Conservation (phyloP, 2,797 vertebrate genomes). For the Poeciliopsis gracilis region DNA sequence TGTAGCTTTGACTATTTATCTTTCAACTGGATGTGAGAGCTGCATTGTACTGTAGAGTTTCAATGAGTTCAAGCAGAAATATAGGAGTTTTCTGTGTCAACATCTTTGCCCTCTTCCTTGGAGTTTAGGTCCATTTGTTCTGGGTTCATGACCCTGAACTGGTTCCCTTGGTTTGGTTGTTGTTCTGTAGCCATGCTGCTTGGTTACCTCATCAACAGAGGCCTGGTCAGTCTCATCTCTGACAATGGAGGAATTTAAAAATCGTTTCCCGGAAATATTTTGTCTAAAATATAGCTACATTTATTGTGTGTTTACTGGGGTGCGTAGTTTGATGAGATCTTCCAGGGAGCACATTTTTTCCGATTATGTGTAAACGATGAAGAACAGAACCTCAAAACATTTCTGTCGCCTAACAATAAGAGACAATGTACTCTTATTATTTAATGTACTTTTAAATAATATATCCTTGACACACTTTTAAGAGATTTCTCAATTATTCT, state of each 20-base stretch:
- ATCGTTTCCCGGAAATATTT: slow-evolving; percentile 41
- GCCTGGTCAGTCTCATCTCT: slow-evolving; percentile 54
- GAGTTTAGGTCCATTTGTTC: slow-evolving; percentile 33
- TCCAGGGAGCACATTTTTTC: not conserved
- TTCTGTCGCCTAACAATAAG: not conserved
- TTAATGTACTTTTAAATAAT: too few relatives aligned
- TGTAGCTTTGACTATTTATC: not conserved
- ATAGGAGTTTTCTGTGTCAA: slow-evolving; percentile 39
- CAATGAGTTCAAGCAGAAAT: slow-evolving; percentile 22
- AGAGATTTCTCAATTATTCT: not conserved
- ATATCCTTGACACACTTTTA: not conserved
- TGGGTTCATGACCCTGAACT: slow-evolving; percentile 43
- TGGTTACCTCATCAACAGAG: slow-evolving; percentile 64
- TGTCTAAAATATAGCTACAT: slow-evolving; percentile 16
- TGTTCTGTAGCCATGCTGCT: slow-evolving; percentile 42
- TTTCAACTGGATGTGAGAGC: not conserved
- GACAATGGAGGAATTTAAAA: slow-evolving; percentile 24
- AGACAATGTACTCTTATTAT: too few relatives aligned
- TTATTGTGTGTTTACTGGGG: slow-evolving; percentile 23
- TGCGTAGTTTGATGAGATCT: slow-evolving; percentile 19
- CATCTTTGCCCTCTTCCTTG: slow-evolving; percentile 25
- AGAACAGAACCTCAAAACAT: slow-evolving; percentile 4
- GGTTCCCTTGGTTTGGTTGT: slow-evolving; percentile 26
- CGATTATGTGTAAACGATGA: slow-evolving; percentile 5
- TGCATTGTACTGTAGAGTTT: slow-evolving; percentile 3